A percentile compares a stretch with the other conserved stretches of the same genome.
phyloP scores from a whole-genome alignment of 2,888 invertebrate genomes.

The Aplocera efformata region DNA sequence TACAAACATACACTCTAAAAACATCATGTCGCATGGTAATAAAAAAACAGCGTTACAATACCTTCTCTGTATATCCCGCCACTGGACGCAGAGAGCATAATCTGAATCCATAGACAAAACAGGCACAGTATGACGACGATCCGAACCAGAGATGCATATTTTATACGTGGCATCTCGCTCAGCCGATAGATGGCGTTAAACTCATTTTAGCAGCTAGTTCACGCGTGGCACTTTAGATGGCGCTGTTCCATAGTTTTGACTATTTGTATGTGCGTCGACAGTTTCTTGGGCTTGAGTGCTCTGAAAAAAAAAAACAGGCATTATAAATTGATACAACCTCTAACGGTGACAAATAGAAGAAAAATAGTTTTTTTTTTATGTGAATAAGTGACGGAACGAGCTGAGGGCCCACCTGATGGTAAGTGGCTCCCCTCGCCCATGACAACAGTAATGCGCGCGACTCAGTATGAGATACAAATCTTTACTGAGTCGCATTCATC shows the following conservation, averaged over 20 bases:
- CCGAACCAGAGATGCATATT: constrained; percentile 66
- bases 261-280: constrained; percentile 1
- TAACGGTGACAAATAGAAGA: no score
- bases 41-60: constrained; percentile 30
- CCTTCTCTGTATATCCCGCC: constrained; percentile 61
- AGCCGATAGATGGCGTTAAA: constrained; percentile 37
- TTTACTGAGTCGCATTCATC: no score
- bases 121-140: constrained; percentile 62
- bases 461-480: no score
- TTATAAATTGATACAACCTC: no score
- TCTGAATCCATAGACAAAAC: constrained; percentile 70
- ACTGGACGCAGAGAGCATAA: constrained; percentile 63
- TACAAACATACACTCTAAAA: no score
- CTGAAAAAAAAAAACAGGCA: constrained; percentile 2
- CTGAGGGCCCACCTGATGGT: no score
- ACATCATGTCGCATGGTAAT: neutral
- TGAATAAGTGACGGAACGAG: no score
- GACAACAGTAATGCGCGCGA: no score
- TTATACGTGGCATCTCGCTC: constrained; percentile 71
- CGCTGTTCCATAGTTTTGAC: constrained; percentile 16
- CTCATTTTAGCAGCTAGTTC: constrained; percentile 33
- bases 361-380: no score
- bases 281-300: no score
- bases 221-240: constrained; percentile 35
- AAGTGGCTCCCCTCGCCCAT: no score